Evolutionary conservation across 2,797 vertebrate species (phyloP).

Genomic region (Falco columbarius): DNA sequence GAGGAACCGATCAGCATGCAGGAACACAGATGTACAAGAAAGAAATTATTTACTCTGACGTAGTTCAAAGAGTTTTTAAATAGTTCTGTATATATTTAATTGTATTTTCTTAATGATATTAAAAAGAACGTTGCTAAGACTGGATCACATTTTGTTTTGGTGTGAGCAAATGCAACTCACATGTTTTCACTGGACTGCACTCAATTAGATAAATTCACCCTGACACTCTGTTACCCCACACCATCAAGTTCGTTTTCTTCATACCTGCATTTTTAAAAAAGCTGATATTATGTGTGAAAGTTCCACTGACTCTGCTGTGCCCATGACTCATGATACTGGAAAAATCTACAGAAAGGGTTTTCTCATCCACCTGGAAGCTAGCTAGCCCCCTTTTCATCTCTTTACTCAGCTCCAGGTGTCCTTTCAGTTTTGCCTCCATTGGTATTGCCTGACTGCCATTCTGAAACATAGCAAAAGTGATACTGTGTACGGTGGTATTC

Average conservation of each 20-base stretch:
- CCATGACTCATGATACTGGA: slow-evolving; percentile 35
- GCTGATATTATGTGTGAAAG: slow-evolving; percentile 75
- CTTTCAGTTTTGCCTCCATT: slow-evolving; percentile 35
- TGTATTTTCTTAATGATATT: neutral
- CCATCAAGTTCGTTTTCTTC: neutral
- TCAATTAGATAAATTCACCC: neutral
- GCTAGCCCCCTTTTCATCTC: slow-evolving; percentile 39
- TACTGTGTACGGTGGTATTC: neutral
- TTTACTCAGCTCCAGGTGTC: slow-evolving; percentile 23
- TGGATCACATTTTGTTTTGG: neutral
- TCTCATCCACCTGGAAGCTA: slow-evolving; percentile 68
- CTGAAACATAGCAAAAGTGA: slow-evolving; percentile 49
- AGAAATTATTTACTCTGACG: neutral
- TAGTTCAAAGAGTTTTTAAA: neutral
- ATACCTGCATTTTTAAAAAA: slow-evolving; percentile 64
- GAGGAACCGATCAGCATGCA: neutral
- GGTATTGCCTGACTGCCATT: slow-evolving; percentile 55
- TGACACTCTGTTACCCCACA: neutral
- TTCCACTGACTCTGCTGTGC: slow-evolving; percentile 58
- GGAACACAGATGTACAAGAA: neutral
- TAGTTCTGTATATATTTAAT: neutral
- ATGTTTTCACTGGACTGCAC: neutral
- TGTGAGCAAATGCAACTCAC: neutral
- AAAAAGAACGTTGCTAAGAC: neutral
- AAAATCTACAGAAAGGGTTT: slow-evolving; percentile 76